Evolutionary conservation across 2,113 vertebrate species (phyloP).

Genomic region (Cnemophilus loriae): DNA sequence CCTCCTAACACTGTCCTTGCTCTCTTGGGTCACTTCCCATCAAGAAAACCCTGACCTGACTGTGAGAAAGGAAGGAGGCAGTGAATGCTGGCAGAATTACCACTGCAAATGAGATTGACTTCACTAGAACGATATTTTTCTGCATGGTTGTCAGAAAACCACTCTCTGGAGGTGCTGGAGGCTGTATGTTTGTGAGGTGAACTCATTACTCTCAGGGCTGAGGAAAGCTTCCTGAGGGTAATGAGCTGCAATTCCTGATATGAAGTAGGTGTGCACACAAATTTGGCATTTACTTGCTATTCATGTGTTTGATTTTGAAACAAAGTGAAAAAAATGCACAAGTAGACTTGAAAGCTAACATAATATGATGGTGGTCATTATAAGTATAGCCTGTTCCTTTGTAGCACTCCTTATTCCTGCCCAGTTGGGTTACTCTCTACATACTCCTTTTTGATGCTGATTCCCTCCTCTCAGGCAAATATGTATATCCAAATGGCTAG

Average conservation of each 20-base stretch:
- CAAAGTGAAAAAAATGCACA: neutral
- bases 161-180: neutral
- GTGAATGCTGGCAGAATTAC: neutral
- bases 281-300: neutral
- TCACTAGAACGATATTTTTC: neutral
- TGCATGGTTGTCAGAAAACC: neutral
- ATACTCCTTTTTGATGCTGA: neutral
- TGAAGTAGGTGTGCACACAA: neutral
- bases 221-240: neutral
- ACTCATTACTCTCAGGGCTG: neutral
- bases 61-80: neutral
- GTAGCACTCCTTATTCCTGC: neutral
- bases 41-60: neutral
- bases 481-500: neutral
- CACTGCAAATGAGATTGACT: neutral
- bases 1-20: neutral
- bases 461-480: neutral
- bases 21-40: neutral
- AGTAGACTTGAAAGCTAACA: neutral
- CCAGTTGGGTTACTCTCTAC: neutral
- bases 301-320: conserved; percentile 24
- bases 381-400: neutral
- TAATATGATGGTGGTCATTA: neutral
- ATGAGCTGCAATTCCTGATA: neutral
- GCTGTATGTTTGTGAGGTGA: neutral